Evolutionary conservation across 1,140 invertebrate genomes (phyloP).

Genomic region (Cydia fagiglandana): DNA sequence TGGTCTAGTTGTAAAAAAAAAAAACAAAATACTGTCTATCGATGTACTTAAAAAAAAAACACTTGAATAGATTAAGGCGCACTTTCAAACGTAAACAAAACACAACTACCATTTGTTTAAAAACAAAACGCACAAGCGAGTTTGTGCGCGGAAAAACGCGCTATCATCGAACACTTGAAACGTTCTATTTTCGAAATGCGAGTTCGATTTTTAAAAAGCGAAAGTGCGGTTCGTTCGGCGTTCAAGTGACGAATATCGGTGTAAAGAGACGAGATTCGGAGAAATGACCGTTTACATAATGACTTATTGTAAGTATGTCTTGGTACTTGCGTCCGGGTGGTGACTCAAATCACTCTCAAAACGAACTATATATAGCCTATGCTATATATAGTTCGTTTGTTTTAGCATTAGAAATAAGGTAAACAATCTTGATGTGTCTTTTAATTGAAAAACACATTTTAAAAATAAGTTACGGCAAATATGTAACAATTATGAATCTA

Average conservation of each 20-base stretch:
- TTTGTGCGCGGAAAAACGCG: neutral
- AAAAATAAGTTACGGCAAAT: too few relatives aligned
- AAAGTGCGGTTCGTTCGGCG: slow-evolving; percentile 50
- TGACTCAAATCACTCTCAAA: too few relatives aligned
- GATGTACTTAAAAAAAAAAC: neutral
- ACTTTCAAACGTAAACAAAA: neutral
- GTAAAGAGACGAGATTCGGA: slow-evolving; percentile 52
- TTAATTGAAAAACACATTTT: too few relatives aligned
- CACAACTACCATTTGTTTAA: neutral
- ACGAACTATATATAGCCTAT: too few relatives aligned
- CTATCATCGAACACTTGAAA: slow-evolving; percentile 20
- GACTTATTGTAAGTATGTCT: slow-evolving; percentile 11
- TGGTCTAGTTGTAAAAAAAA: neutral
- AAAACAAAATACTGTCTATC: neutral
- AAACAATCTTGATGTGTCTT: too few relatives aligned
- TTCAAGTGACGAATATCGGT: slow-evolving; percentile 57
- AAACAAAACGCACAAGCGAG: neutral
- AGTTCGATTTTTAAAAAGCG: slow-evolving; percentile 41
- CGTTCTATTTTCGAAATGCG: slow-evolving; percentile 22
- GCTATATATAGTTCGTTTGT: too few relatives aligned
- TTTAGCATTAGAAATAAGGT: too few relatives aligned
- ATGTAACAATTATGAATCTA: too few relatives aligned
- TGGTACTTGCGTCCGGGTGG: slow-evolving; percentile 4
- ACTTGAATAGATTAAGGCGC: neutral
- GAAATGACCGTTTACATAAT: slow-evolving; percentile 64